phyloP scores from a whole-genome alignment of 2,113 vertebrate genomes.

The Leucosticte australis region DNA sequence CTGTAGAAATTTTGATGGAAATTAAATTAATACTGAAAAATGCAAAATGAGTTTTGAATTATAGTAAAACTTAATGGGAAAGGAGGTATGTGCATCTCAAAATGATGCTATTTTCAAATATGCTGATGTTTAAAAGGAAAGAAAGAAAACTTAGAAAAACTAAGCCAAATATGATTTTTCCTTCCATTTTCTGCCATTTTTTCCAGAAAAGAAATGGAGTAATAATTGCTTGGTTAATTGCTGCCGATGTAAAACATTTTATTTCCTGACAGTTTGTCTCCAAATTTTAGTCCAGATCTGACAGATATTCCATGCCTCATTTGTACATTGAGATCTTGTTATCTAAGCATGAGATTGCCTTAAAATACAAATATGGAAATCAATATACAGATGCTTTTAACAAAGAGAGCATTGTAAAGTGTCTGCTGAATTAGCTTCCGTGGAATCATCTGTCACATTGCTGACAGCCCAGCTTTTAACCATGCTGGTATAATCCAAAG shows the following conservation, averaged over 20 bases:
- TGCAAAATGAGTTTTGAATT: background rate
- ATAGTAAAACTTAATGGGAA: background rate
- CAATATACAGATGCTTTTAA: constrained; percentile 52
- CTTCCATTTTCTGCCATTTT: background rate
- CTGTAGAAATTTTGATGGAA: background rate
- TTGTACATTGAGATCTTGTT: background rate
- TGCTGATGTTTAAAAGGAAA: background rate
- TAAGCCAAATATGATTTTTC: background rate
- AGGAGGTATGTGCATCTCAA: background rate
- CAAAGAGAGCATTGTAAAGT: constrained; percentile 20
- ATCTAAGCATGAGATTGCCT: constrained; percentile 2
- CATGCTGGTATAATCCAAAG: constrained; percentile 1
- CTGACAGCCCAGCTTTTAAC: constrained; percentile 18
- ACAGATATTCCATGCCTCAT: constrained; percentile 8
- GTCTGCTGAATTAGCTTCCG: background rate
- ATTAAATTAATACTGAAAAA: constrained; percentile 10
- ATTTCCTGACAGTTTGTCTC: background rate
- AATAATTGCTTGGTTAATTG: background rate
- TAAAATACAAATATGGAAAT: constrained; percentile 58
- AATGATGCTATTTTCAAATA: background rate
- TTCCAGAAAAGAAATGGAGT: background rate
- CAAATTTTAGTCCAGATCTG: background rate
- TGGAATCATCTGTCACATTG: constrained; percentile 16
- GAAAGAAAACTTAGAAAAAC: background rate
- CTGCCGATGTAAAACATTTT: constrained; percentile 16